A percentile compares a stretch with the other conserved stretches of the same genome.
These are phyloP conservation scores for Typhlichthys eigenmanni DNA, from an alignment of 2,797 vertebrate species.

Conservation along the genomic window DNA sequence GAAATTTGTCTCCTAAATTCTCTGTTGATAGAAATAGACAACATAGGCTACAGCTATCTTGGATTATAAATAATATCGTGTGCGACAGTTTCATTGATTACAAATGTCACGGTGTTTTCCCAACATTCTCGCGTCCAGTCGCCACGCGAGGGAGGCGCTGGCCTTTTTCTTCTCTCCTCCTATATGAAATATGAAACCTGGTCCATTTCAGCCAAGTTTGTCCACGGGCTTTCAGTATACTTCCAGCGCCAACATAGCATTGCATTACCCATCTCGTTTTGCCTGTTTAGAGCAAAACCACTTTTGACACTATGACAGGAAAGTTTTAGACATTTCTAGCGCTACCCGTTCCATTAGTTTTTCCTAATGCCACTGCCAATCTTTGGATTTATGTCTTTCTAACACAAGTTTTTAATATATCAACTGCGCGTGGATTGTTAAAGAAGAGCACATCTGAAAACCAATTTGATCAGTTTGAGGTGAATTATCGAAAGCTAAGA, in stretches of 20 bases:
- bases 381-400: conserved; percentile 24
- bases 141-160: background rate
- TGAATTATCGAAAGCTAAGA: conserved; percentile 37
- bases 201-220: conserved; percentile 59
- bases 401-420: background rate
- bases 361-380: background rate
- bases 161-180: conserved; percentile 49
- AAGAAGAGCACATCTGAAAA: background rate
- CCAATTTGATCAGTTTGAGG: background rate
- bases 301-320: conserved; percentile 46
- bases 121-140: too few species aligned
- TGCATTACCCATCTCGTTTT: conserved; percentile 32
- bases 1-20: too few species aligned
- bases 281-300: conserved; percentile 22
- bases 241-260: conserved; percentile 51
- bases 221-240: conserved; percentile 54
- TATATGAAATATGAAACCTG: conserved; percentile 79
- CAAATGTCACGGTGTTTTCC: too few species aligned
- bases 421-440: conserved; percentile 19
- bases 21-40: too few species aligned
- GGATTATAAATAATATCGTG: too few species aligned
- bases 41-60: too few species aligned
- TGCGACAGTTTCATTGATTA: too few species aligned
- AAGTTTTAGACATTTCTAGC: conserved; percentile 20
- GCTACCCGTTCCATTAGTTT: conserved; percentile 3